Evolutionary conservation across 1,140 invertebrate genomes (phyloP).

Genomic region (Popillia japonica): DNA sequence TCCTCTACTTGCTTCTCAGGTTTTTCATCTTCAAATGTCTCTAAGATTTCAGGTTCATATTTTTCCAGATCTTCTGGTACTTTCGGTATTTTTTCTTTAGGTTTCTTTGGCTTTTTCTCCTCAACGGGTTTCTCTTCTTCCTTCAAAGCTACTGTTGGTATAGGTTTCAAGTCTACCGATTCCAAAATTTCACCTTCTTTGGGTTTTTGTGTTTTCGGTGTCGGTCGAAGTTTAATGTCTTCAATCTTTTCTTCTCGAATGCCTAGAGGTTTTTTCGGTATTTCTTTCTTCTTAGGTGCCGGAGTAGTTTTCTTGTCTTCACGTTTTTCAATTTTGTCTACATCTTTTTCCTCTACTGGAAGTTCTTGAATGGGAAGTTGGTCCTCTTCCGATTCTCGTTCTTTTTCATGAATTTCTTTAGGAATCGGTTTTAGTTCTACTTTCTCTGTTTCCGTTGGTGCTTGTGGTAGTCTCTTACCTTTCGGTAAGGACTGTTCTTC

Average conservation of each 20-base stretch:
- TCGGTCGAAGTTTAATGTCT: slow-evolving; percentile 48
- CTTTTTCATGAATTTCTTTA: slow-evolving; percentile 47
- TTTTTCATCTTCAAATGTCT: slow-evolving; percentile 52
- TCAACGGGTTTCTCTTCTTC: slow-evolving; percentile 39
- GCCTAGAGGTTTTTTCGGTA: slow-evolving; percentile 37
- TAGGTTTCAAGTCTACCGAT: slow-evolving; percentile 54
- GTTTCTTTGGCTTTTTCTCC: slow-evolving; percentile 40
- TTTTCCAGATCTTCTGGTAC: slow-evolving; percentile 48
- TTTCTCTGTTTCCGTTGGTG: slow-evolving; percentile 58
- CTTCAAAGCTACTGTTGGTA: slow-evolving; percentile 47
- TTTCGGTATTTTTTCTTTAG: slow-evolving; percentile 42
- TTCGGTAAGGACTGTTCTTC: slow-evolving; percentile 60
- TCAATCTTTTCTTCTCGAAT: slow-evolving; percentile 48
- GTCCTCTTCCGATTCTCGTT: slow-evolving; percentile 47
- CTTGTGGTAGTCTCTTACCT: slow-evolving; percentile 59
- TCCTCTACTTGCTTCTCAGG: slow-evolving; percentile 52
- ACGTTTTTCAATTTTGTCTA: slow-evolving; percentile 46
- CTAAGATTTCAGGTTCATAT: slow-evolving; percentile 52
- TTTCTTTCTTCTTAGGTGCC: slow-evolving; percentile 46
- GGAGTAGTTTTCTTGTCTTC: slow-evolving; percentile 42
- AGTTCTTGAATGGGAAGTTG: slow-evolving; percentile 57
- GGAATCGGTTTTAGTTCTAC: slow-evolving; percentile 56
- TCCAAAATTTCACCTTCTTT: slow-evolving; percentile 42
- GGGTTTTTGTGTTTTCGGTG: slow-evolving; percentile 46
- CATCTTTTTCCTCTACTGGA: slow-evolving; percentile 58